phyloP scores from a whole-genome alignment of 2,797 vertebrate genomes.

The Enteromius thamalakanensis region DNA sequence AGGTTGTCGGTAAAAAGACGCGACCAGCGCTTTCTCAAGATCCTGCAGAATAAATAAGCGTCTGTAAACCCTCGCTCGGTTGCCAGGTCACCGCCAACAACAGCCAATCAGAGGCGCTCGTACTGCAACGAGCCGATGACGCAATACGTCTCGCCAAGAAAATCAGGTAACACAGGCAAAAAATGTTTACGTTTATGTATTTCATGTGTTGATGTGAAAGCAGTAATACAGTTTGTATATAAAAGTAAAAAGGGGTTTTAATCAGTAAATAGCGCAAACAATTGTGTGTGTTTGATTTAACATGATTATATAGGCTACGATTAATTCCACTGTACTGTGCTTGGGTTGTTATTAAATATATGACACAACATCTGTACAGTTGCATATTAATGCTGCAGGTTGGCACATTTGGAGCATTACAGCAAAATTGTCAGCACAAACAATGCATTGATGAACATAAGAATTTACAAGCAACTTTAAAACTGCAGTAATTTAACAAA shows the following conservation, averaged over 20 bases:
- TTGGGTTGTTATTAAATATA: background rate
- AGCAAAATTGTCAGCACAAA: background rate
- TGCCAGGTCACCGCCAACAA: conserved; percentile 78
- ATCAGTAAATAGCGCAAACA: background rate
- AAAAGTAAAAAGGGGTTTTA: background rate
- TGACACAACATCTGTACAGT: background rate
- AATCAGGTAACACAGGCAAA: background rate
- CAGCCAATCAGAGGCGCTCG: conserved; percentile 69
- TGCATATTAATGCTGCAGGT: conserved; percentile 10
- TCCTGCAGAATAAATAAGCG: conserved; percentile 44
- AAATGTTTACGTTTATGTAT: no score
- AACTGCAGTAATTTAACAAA: no score
- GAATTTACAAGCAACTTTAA: background rate
- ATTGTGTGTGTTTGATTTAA: background rate
- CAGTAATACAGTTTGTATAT: background rate
- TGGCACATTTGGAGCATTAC: background rate
- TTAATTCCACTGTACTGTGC: background rate
- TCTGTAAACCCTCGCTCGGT: conserved; percentile 67
- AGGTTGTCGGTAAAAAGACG: background rate
- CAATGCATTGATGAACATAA: background rate
- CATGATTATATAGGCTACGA: background rate
- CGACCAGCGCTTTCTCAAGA: background rate
- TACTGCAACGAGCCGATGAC: conserved; percentile 41
- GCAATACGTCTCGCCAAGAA: background rate
- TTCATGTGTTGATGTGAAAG: background rate